Conservation (phyloP, 2,888 invertebrate genomes). For the Brachyopa scutellaris region DNA sequence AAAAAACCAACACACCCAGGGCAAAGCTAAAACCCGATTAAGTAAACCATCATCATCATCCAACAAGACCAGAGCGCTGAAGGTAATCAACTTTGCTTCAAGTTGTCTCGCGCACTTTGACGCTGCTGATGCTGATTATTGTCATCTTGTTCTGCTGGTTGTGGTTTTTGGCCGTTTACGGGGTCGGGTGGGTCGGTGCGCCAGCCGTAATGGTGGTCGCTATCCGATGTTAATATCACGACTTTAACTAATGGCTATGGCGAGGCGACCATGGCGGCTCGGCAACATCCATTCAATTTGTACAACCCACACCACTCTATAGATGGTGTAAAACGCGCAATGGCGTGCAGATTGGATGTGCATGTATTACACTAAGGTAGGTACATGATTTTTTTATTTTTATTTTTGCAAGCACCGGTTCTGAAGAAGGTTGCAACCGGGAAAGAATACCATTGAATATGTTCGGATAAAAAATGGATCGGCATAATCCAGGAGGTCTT, state of each 20-base stretch:
- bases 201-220: background rate
- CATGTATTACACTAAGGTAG: constrained; percentile 27
- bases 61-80: constrained; percentile 27
- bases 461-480: too few species aligned
- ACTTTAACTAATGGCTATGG: background rate
- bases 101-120: constrained; percentile 31
- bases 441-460: too few species aligned
- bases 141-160: constrained; percentile 46
- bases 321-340: background rate
- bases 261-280: constrained; percentile 12
- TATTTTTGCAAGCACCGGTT: background rate
- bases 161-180: background rate
- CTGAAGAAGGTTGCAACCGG: constrained; percentile 8
- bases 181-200: background rate
- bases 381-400: constrained; percentile 28
- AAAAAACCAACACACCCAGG: background rate
- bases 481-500: too few species aligned
- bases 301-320: constrained; percentile 34
- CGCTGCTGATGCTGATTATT: constrained; percentile 19
- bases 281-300: constrained; percentile 8
- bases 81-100: constrained; percentile 38
- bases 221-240: constrained; percentile 42
- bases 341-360: constrained; percentile 36
- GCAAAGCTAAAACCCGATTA: constrained; percentile 14
- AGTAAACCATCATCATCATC: constrained; percentile 26